phyloP scores from a whole-genome alignment of 2,113 vertebrate species.

The Oryzias melastigma region DNA sequence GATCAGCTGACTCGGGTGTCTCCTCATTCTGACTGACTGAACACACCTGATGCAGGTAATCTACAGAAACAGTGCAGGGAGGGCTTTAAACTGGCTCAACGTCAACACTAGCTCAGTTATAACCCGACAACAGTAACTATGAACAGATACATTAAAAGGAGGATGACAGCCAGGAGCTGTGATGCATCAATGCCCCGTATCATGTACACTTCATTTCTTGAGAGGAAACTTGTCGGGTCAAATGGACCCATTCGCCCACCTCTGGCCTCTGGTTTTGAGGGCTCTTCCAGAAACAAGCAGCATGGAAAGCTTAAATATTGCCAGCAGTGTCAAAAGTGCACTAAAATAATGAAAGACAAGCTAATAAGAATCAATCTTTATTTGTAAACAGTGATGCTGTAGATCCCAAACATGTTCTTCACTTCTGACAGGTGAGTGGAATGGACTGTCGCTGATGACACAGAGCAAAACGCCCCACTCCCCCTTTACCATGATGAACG shows the following conservation, averaged over 20 bases:
- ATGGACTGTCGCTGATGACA: constrained; percentile 36
- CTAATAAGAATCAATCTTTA: not conserved
- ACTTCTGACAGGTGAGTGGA: constrained; percentile 48
- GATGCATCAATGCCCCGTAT: constrained; percentile 60
- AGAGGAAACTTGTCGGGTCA: constrained; percentile 62
- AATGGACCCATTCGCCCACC: constrained; percentile 43
- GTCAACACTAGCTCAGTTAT: not conserved
- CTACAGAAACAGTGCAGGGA: too few species aligned
- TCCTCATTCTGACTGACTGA: too few species aligned
- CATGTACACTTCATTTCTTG: constrained; percentile 73
- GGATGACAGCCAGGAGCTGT: constrained; percentile 32
- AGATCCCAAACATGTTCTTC: constrained; percentile 55
- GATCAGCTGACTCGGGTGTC: too few species aligned
- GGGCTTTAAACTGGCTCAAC: not conserved
- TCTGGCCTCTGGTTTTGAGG: constrained; percentile 46
- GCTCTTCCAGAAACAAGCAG: constrained; percentile 17
- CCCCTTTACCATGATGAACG: not conserved
- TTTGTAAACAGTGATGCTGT: constrained; percentile 7
- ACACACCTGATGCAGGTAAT: too few species aligned
- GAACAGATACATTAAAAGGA: constrained; percentile 7
- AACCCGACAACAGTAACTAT: not conserved
- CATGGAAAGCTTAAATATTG: not conserved
- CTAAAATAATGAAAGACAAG: not conserved
- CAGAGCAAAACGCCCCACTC: constrained; percentile 13
- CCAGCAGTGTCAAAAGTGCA: not conserved